phyloP scores from a whole-genome alignment of 1,140 invertebrate species.

The Megathymus violae region DNA sequence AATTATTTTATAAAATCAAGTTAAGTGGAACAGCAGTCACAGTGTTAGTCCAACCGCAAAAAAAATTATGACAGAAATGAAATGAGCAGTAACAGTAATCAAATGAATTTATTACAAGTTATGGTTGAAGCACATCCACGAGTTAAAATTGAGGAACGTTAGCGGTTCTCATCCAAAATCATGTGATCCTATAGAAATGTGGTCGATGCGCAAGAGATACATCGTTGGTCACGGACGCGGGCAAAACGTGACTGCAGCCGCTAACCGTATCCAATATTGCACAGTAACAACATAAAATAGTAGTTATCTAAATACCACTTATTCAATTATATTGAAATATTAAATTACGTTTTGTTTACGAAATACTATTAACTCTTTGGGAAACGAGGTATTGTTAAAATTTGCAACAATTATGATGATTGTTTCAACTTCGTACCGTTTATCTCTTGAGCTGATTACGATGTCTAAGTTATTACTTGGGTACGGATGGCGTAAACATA shows the following conservation, averaged over 20 bases:
- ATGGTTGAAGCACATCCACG: background rate
- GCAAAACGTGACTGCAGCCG: constrained; percentile 19
- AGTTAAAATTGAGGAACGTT: constrained; percentile 2
- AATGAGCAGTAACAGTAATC: background rate
- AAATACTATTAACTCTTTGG: constrained; percentile 8
- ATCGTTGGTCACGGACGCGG: constrained; percentile 25
- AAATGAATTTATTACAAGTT: background rate
- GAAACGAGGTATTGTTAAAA: no score
- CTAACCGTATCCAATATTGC: constrained; percentile 26
- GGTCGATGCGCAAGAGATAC: constrained; percentile 23
- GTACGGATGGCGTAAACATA: constrained; percentile 1
- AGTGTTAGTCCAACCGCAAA: no score
- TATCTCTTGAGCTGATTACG: constrained; percentile 10
- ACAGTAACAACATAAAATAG: constrained; percentile 10
- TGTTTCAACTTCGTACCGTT: constrained; percentile 11
- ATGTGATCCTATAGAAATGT: constrained; percentile 9
- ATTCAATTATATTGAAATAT: constrained; percentile 25
- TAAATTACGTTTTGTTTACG: constrained; percentile 16
- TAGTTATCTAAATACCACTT: constrained; percentile 19
- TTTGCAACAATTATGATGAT: no score
- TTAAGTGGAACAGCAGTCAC: no score
- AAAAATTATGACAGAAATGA: constrained; percentile 1
- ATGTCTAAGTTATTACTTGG: constrained; percentile 14
- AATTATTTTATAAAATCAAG: no score
- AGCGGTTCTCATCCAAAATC: constrained; percentile 3